Base-by-base conservation (phyloP, 35 echinoderm and acorn worm genomes). In the Nesometra sesokonis region DNA sequence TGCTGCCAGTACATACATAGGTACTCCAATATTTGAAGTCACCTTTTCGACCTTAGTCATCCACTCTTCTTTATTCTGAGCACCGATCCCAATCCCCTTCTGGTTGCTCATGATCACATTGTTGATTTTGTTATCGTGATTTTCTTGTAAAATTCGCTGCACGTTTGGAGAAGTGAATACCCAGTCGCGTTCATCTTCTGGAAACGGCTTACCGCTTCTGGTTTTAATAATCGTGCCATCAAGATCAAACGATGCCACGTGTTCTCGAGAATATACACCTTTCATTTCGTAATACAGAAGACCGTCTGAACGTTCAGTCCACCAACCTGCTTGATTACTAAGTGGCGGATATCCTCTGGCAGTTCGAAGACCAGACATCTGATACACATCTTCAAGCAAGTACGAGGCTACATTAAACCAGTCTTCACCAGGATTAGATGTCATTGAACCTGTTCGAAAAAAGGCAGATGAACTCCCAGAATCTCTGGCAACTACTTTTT, bases 71-170 rank as follows among this genome's bases (percentile, higher is more conserved):
- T 86, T 86, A 77, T 78, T 32, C n/a, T 86, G 57, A 13, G 17
- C 3, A 13, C 85, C 85, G 21, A n/a, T 2, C 0, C 32, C 85
- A 30, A 86, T 86, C 3, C 85, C 85, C 0, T 77, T 33, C 85
- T 86, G 85, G 33, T 86, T 86, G 35, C 85, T 86, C 85, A 86
- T 86, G 33, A 86, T 86, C 11, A 78, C 85, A 34, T 86, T 86
- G 30, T 86, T 86, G 67, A 86, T 86, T 2, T 78, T 8, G 17
- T 86, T 5, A 0, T 77, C 23, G 32, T 78, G 3, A 35, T 86
- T 86, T 5, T 33, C 32, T 86, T 86, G 85, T 8, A 86, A 13
- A 32, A 37, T 86, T 36, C 32, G 8, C 33, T 78, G 34, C 2
- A 86, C 85, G 13, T 37, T 27, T 34, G 52, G 9, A 35, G 29